phyloP scores from a whole-genome alignment of 1,140 invertebrate species.

The Globodera rostochiensis region DNA sequence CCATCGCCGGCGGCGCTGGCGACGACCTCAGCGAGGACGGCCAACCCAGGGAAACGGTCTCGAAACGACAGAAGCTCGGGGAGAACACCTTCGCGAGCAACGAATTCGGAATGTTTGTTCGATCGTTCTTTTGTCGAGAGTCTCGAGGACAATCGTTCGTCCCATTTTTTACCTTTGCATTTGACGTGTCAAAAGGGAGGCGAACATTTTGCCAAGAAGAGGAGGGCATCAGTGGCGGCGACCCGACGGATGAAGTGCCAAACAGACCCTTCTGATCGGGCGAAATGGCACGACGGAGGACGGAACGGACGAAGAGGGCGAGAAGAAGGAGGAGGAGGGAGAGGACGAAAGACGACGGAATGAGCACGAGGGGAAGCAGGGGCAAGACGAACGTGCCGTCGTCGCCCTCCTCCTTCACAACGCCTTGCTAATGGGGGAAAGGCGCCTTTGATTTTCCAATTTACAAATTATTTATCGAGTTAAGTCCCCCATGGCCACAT shows the following conservation, averaged over 20 bases:
- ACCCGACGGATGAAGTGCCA: not conserved
- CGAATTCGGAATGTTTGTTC: not conserved
- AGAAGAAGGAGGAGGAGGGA: not conserved
- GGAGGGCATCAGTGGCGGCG: not conserved
- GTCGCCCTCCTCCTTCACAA: not conserved
- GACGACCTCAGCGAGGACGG: not conserved
- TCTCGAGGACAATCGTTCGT: no score
- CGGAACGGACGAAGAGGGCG: not conserved
- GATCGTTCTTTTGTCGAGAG: no score
- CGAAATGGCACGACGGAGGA: not conserved
- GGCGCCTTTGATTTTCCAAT: not conserved
- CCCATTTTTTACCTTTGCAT: not conserved
- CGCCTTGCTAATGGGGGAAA: not conserved
- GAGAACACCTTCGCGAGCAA: not conserved
- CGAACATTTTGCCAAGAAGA: slow-evolving; percentile 6
- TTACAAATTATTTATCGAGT: not conserved
- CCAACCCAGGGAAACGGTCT: not conserved
- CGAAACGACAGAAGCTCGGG: slow-evolving; percentile 8
- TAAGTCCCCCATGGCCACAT: not conserved
- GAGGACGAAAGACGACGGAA: not conserved
- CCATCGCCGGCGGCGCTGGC: no score
- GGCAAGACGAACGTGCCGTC: not conserved
- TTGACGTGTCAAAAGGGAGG: not conserved
- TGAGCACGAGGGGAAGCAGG: not conserved
- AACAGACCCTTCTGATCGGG: slow-evolving; percentile 8